Evolutionary conservation across 2,797 vertebrate genomes (phyloP), one percentile per base, ranked within the genome.

Genomic region (Schizopygopsis malacanthus): DNA sequence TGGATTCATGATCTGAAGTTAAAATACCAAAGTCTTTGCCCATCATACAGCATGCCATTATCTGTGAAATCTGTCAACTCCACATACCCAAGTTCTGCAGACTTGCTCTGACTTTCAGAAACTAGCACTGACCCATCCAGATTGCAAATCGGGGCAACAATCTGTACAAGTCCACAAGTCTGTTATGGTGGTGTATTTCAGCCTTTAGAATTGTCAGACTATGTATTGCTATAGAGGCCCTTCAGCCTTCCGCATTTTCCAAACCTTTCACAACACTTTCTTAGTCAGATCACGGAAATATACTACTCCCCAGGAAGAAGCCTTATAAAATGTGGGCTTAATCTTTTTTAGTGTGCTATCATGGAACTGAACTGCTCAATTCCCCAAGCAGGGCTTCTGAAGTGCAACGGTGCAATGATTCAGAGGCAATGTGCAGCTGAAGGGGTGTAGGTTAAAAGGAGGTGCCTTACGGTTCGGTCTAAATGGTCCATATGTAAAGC

Each of bases 401-500:
- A 85, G 77, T 79, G 52, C 77, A 84, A 79, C 43, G 37, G 79
- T 7, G 10, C 47, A 85, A 50, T 85, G 82, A 86, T 79, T 86
- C 85, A 83, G 82, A 78, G 54, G 63, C 85, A 67, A 43, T 82
- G 80, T 83, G 70, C 61, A 67, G 82, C 85, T 76, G 76, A 81
- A 50, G 69, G 63, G 82, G 82, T 89, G 82, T 82, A 86, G 85
- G 88, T 89, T 87, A 88, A 89, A 88, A 85, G 69, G 79, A 86
- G 77, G 81, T 84, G 78, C 87, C 87, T 84, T 84, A 73, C 25
- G 37, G 69, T 28, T 61, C 16, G 61, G 78, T 88, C 81, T 88
- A 88, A 88, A 84, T 87, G 87, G 65, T 87, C 83, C 77, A 79
- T 72, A 85, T 87, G 80, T 82, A 83, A 69, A 70, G 69, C 59